A percentile compares a stretch with the other conserved stretches of the same genome.
These are phyloP conservation scores for Drosophila nikananu DNA, from an alignment of 1,140 invertebrate species.

Conservation along the genomic window DNA sequence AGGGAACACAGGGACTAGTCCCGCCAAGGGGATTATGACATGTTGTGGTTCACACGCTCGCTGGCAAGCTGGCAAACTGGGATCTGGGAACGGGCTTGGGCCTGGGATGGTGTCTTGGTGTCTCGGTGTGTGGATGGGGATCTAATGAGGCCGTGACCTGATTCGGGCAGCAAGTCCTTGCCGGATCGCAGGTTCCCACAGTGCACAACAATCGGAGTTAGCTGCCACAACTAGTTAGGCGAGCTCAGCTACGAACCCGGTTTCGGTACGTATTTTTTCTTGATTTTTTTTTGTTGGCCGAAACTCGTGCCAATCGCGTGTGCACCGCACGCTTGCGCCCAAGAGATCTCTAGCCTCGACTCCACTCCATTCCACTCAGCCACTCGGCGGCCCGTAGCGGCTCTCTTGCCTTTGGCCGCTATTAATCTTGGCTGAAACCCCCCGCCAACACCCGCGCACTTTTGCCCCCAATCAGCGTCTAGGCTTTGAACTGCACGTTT, in stretches of 20 bases:
- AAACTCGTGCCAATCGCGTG: conserved; percentile 85
- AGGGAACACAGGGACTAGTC: conserved; percentile 57
- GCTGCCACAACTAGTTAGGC: conserved; percentile 67
- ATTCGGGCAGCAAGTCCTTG: conserved; percentile 67
- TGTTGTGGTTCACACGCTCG: conserved; percentile 77
- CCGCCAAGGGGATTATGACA: conserved; percentile 73
- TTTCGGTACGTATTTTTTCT: conserved; percentile 34
- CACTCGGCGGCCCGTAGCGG: neutral
- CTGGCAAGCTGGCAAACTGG: conserved; percentile 32
- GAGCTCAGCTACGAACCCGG: conserved; percentile 54
- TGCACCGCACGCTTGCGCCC: conserved; percentile 74
- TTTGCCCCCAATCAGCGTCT: conserved; percentile 79
- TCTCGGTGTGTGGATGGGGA: conserved; percentile 33
- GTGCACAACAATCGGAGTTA: conserved; percentile 23
- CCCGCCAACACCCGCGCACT: conserved; percentile 55
- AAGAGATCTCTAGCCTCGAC: conserved; percentile 40
- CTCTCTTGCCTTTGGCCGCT: conserved; percentile 58
- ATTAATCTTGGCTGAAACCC: conserved; percentile 72
- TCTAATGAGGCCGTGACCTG: conserved; percentile 81
- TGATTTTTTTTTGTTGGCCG: conserved; percentile 33
- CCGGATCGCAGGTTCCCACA: conserved; percentile 63
- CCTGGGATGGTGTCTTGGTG: conserved; percentile 1
- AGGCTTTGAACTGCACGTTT: conserved; percentile 81
- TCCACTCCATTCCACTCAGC: conserved; percentile 3
- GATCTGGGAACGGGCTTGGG: conserved; percentile 13